Percentiles rank a stretch among this genome's conserved stretches.
phyloP scores from a whole-genome alignment of 2,888 invertebrate genomes.

The Strigamia maritima region DNA sequence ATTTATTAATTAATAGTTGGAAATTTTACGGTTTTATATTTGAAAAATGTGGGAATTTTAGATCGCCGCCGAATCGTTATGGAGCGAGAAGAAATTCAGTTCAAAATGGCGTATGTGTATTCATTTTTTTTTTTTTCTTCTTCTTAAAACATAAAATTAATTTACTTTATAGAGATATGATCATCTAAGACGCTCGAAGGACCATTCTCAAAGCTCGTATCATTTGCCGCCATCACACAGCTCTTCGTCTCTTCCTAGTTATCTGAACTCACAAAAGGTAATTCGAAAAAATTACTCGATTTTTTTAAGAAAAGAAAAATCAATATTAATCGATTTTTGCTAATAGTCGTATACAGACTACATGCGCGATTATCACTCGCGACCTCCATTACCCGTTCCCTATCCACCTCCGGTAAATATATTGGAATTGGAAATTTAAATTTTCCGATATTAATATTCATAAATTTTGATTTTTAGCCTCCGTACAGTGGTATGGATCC shows the following conservation, averaged over 20 bases:
- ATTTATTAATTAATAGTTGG: background rate
- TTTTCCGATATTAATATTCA: too few relatives aligned
- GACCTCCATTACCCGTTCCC: conserved; percentile 60
- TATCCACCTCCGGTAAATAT: conserved; percentile 65
- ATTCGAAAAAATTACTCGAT: background rate
- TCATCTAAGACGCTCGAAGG: conserved; percentile 34
- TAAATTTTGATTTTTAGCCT: conserved; percentile 37
- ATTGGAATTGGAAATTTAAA: too few relatives aligned
- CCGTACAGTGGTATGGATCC: conserved; percentile 59
- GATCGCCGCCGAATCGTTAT: conserved; percentile 43
- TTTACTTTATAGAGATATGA: conserved; percentile 32
- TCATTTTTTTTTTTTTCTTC: background rate
- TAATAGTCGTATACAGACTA: conserved; percentile 65
- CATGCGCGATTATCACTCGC: conserved; percentile 58
- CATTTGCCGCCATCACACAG: conserved; percentile 32
- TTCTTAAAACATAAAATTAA: background rate
- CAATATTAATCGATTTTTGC: conserved; percentile 29
- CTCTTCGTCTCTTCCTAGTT: background rate
- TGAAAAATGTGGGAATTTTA: conserved; percentile 33
- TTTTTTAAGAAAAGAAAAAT: background rate
- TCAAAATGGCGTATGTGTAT: conserved; percentile 49
- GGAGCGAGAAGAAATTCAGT: conserved; percentile 47
- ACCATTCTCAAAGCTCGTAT: conserved; percentile 13
- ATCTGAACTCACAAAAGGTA: background rate
- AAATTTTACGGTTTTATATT: too few relatives aligned